These are phyloP conservation scores for Cephus pulcher DNA, from an alignment of 2,888 invertebrate genomes.

Conservation along the genomic window DNA sequence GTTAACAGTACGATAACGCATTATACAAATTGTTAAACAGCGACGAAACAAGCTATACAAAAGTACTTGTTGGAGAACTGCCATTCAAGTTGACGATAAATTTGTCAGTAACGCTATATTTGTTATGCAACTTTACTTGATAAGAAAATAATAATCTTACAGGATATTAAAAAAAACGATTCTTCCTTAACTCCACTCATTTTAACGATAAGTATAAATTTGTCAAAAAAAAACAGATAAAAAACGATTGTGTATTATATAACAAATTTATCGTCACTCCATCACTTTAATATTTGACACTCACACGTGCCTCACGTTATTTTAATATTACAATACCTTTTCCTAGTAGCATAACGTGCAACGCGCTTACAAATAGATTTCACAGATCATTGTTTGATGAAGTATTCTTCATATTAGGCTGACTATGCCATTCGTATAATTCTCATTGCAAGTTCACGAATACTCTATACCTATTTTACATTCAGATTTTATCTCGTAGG, in stretches of 20 bases:
- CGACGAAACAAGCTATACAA: constrained; percentile 7
- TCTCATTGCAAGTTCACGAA: neutral
- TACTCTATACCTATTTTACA: neutral
- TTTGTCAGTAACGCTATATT: neutral
- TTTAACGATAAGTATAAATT: neutral
- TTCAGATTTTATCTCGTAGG: neutral
- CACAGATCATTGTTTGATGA: neutral
- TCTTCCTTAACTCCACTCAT: neutral
- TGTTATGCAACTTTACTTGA: neutral
- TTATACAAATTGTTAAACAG: constrained; percentile 9
- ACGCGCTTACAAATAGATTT: neutral
- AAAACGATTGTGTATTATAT: neutral
- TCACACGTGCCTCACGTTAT: neutral
- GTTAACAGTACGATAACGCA: constrained; percentile 6
- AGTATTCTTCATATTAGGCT: neutral
- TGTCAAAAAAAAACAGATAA: neutral
- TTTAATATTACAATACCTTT: neutral
- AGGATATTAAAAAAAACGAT: neutral
- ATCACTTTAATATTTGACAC: neutral
- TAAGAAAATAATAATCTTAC: neutral
- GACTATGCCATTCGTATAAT: neutral
- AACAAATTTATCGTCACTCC: neutral
- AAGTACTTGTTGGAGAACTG: neutral
- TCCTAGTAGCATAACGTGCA: neutral
- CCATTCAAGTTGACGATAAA: neutral